Conservation (phyloP, 1,140 invertebrate species). For the Drosophila nigromelanica region DNA sequence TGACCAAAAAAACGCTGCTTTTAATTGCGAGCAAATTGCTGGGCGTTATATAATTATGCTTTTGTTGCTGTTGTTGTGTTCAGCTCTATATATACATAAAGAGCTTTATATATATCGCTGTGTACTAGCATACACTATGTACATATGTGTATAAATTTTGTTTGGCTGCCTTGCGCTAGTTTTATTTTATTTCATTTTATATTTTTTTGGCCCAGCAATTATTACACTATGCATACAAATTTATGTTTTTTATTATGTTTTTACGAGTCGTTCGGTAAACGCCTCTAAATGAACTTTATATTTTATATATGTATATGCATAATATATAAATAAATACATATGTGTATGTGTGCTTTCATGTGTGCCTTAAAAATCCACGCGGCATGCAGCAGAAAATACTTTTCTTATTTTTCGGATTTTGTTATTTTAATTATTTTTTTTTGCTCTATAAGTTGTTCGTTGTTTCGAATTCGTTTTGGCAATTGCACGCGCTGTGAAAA, state of each 20-base stretch:
- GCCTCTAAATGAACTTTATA: constrained; percentile 53
- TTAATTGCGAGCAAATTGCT: constrained; percentile 34
- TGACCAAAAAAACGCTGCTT: constrained; percentile 22
- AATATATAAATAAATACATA: constrained; percentile 51
- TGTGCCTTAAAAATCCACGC: constrained; percentile 43
- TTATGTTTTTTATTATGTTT: constrained; percentile 54
- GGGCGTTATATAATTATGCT: constrained; percentile 55
- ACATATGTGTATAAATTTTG: constrained; percentile 19
- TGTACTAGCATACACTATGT: constrained; percentile 20
- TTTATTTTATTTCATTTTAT: constrained; percentile 30
- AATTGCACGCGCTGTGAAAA: constrained; percentile 64
- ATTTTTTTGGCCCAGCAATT: constrained; percentile 40
- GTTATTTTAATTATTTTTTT: constrained; percentile 27
- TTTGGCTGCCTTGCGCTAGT: constrained; percentile 63
- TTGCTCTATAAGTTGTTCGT: constrained; percentile 39
- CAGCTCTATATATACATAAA: constrained; percentile 1
- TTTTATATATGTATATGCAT: constrained; percentile 39
- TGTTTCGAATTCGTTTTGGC: constrained; percentile 69
- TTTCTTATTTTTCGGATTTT: constrained; percentile 25
- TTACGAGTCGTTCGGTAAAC: constrained; percentile 46
- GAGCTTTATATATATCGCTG: constrained; percentile 6
- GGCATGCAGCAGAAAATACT: constrained; percentile 60
- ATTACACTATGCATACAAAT: constrained; percentile 46
- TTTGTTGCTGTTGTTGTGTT: constrained; percentile 1
- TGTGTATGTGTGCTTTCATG: neutral